Evolutionary conservation across 2,888 invertebrate species (phyloP).

Genomic region (Pheosia gnoma): DNA sequence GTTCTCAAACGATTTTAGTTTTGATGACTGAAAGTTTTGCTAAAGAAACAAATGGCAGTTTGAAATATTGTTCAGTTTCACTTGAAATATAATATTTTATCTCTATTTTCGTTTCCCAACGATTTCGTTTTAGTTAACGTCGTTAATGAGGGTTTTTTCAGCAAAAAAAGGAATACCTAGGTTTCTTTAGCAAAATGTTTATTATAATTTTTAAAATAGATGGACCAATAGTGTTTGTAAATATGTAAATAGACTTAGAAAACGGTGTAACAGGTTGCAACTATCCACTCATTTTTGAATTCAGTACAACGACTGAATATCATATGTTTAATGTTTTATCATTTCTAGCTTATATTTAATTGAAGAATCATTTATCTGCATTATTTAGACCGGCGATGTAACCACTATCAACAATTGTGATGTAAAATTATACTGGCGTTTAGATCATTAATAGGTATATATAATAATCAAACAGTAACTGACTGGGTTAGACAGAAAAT

Average conservation of each 20-base stretch:
- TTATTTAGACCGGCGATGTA: neutral
- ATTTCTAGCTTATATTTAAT: neutral
- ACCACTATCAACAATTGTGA: neutral
- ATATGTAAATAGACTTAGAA: constrained; percentile 76
- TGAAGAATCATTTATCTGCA: neutral
- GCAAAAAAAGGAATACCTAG: neutral
- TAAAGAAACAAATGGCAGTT: constrained; percentile 23
- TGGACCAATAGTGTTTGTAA: constrained; percentile 81
- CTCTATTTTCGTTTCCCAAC: neutral
- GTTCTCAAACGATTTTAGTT: constrained; percentile 28
- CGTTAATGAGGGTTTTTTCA: neutral
- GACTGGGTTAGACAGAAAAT: neutral
- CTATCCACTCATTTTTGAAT: constrained; percentile 47
- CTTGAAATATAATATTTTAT: neutral
- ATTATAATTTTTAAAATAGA: constrained; percentile 69
- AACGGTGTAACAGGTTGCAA: constrained; percentile 73
- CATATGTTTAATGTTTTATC: constrained; percentile 9
- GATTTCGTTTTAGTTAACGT: neutral
- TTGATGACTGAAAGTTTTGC: constrained; percentile 22
- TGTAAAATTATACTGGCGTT: neutral
- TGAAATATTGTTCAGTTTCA: constrained; percentile 2
- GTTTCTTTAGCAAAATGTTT: constrained; percentile 25
- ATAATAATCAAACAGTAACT: neutral
- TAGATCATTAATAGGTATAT: neutral
- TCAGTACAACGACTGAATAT: constrained; percentile 55